These are phyloP conservation scores for Muscicapa striata DNA, from an alignment of 2,797 vertebrate genomes.

Conservation along the genomic window DNA sequence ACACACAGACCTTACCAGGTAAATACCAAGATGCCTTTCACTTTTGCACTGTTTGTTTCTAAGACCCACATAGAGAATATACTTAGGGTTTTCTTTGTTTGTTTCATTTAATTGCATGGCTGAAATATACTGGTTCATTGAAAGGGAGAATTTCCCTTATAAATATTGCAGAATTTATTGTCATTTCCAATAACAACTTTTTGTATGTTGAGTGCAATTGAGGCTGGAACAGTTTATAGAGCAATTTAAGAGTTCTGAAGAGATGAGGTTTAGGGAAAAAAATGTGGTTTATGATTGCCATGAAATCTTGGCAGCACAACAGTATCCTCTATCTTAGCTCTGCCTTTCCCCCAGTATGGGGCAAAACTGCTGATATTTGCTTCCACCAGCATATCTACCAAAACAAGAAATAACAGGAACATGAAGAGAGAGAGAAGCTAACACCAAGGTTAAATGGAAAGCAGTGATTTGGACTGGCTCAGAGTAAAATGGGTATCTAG, in stretches of 20 bases:
- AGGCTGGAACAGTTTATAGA: background rate
- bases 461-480: background rate
- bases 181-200: background rate
- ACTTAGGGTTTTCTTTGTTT: background rate
- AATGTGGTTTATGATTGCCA: background rate
- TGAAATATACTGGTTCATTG: background rate
- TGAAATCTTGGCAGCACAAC: background rate
- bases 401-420: background rate
- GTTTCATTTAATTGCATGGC: background rate
- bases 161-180: background rate
- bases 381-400: background rate
- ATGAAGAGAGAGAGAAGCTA: background rate
- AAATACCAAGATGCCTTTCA: background rate
- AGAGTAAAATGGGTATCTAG: background rate
- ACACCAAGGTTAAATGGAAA: background rate
- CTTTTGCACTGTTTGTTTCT: background rate
- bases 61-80: background rate
- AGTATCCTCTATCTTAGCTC: background rate
- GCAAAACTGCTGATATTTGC: background rate
- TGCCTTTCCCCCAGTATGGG: rapidly evolving
- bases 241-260: background rate
- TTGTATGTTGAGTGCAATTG: background rate
- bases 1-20: background rate
- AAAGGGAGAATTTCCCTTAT: background rate
- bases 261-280: background rate